phyloP scores from a whole-genome alignment of 2,797 vertebrate species.

The Sebastes kiyomatsui region DNA sequence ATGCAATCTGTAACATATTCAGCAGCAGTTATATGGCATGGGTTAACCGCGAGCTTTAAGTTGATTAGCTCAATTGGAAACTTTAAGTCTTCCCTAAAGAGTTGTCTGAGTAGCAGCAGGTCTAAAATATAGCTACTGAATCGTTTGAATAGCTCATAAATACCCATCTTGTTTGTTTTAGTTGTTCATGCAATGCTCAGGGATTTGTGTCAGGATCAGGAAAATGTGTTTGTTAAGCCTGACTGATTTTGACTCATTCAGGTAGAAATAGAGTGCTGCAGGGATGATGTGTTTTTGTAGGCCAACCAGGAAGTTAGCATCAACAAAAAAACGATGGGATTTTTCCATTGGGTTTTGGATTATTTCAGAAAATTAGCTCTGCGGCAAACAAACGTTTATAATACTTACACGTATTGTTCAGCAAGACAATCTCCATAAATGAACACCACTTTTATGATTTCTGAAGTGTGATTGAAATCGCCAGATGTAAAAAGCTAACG shows the following conservation, averaged over 20 bases:
- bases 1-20: background rate
- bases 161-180: background rate
- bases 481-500: no score
- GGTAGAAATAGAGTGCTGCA: background rate
- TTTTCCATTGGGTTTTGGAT: no score
- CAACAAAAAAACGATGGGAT: no score
- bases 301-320: no score
- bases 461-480: no score
- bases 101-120: background rate
- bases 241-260: background rate
- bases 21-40: conserved; percentile 13
- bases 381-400: no score
- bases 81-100: background rate
- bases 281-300: no score
- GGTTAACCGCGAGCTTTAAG: conserved; percentile 48
- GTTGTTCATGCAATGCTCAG: background rate
- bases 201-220: background rate
- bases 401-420: no score
- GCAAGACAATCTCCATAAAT: no score
- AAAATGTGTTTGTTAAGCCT: background rate
- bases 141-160: background rate
- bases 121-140: background rate
- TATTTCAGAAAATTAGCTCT: no score
- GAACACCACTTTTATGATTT: no score
- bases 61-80: background rate